Conservation (phyloP, 2,797 vertebrate genomes). For the Tragelaphus eurycerus region DNA sequence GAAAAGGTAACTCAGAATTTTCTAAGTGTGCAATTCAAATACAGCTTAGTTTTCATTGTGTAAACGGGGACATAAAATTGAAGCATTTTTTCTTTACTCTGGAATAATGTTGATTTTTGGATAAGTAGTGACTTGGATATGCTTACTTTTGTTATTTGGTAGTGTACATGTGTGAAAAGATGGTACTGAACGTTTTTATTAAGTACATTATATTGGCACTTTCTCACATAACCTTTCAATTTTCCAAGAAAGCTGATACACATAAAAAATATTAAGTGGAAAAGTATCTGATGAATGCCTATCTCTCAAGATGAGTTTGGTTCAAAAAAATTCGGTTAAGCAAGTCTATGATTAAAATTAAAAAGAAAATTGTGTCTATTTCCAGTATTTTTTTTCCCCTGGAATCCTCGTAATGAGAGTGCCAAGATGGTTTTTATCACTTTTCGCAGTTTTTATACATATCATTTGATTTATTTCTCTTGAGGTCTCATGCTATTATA, state of each 20-base stretch:
- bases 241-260: background rate
- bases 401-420: background rate
- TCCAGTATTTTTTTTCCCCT: background rate
- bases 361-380: slow-evolving; percentile 32
- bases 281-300: background rate
- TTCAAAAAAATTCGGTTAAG: slow-evolving; percentile 3
- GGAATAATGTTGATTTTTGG: slow-evolving; percentile 10
- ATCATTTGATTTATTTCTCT: slow-evolving; percentile 27
- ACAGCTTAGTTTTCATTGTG: slow-evolving; percentile 7
- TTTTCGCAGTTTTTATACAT: slow-evolving; percentile 46
- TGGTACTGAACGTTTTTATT: background rate
- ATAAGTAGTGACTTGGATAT: background rate
- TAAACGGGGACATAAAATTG: slow-evolving; percentile 38
- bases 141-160: background rate
- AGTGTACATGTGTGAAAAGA: background rate
- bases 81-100: slow-evolving; percentile 15
- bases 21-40: slow-evolving; percentile 40
- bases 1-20: slow-evolving; percentile 41
- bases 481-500: background rate
- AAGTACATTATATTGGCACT: background rate
- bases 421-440: slow-evolving; percentile 7
- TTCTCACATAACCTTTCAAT: slow-evolving; percentile 6
- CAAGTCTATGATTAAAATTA: slow-evolving; percentile 41
- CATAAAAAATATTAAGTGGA: background rate
- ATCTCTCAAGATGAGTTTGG: slow-evolving; percentile 19